Evolutionary conservation across 2,113 vertebrate genomes (phyloP).

Genomic region (Echinops telfairi): DNA sequence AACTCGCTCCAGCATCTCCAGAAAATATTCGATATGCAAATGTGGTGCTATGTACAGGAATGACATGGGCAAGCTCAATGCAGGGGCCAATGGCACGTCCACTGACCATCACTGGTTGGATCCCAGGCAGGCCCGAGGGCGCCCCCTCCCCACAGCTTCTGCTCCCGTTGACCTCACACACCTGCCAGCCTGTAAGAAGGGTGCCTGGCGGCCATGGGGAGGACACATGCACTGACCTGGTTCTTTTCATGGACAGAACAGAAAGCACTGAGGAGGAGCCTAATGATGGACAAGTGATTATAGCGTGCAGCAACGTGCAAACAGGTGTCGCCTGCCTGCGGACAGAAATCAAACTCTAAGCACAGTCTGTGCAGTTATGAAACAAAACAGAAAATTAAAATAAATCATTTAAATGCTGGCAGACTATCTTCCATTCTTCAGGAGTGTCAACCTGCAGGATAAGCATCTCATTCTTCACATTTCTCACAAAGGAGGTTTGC

Average conservation of each 20-base stretch:
- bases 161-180: accelerated
- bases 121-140: background rate
- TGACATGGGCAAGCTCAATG: conserved; percentile 62
- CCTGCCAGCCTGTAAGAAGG: conserved; percentile 2
- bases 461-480: background rate
- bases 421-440: background rate
- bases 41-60: conserved; percentile 14
- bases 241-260: conserved; percentile 97
- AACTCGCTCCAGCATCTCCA: background rate
- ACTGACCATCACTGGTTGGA: background rate
- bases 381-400: conserved; percentile 17
- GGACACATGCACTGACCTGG: conserved; percentile 92
- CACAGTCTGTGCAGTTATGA: conserved; percentile 62
- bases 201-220: conserved; percentile 58
- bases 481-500: background rate
- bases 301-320: conserved; percentile 96
- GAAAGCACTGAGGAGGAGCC: conserved; percentile 95
- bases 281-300: conserved; percentile 95
- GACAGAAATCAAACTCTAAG: conserved; percentile 87
- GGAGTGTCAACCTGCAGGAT: background rate
- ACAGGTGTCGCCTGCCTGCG: conserved; percentile 95
- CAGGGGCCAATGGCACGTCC: background rate
- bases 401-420: conserved; percentile 16
- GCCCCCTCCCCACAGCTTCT: conserved; percentile 26
- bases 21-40: conserved; percentile 69